Percentiles rank a stretch among this genome's conserved stretches.
Conservation (phyloP, 2,113 vertebrate genomes). For the Nothoprocta pentlandii region DNA sequence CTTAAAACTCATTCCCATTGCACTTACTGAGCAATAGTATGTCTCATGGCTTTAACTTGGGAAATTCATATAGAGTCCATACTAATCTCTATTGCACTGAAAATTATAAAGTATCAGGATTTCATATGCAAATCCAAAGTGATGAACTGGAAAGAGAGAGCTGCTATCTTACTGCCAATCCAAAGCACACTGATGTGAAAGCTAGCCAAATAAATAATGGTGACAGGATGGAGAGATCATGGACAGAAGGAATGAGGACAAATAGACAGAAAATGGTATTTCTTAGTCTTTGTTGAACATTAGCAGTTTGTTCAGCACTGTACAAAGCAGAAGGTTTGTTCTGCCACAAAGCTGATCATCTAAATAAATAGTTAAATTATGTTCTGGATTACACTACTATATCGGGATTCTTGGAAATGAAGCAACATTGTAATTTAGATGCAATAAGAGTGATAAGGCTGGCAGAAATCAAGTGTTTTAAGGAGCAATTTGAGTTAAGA, state of each 20-base stretch:
- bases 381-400: background rate
- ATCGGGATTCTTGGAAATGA: background rate
- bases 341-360: background rate
- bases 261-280: background rate
- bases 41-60: background rate
- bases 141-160: background rate
- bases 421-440: background rate
- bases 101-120: background rate
- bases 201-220: background rate
- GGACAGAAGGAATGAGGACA: background rate
- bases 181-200: background rate
- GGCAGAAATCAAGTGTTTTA: background rate
- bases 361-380: background rate
- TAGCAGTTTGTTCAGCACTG: background rate
- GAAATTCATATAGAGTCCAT: background rate
- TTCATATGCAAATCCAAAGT: background rate
- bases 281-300: background rate
- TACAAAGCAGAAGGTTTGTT: background rate
- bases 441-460: background rate
- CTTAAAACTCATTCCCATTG: background rate
- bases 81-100: background rate
- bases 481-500: background rate
- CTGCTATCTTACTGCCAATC: background rate
- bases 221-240: background rate
- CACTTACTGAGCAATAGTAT: background rate